A percentile compares a stretch with the other conserved stretches of the same genome.
Conservation (phyloP, 2,888 invertebrate genomes). For the Cynaeus angustus region DNA sequence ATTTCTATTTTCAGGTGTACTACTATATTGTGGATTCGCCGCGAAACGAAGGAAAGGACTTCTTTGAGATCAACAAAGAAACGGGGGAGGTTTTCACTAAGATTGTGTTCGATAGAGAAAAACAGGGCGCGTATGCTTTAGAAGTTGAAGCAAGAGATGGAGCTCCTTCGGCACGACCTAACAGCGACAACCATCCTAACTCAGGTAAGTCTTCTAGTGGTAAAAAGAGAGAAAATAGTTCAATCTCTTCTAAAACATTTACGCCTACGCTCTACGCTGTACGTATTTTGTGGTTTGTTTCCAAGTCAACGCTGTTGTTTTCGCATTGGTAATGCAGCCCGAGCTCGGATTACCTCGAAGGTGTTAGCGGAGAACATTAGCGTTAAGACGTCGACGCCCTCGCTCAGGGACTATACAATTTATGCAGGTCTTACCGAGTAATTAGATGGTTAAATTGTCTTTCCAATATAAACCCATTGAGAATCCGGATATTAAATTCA, state of each 20-base stretch:
- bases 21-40: constrained; percentile 95
- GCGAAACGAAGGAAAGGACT: constrained; percentile 94
- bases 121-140: constrained; percentile 97
- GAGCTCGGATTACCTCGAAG: constrained; percentile 41
- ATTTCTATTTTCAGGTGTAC: constrained; percentile 80
- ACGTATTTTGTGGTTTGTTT: constrained; percentile 17
- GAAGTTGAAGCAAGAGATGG: constrained; percentile 98
- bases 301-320: constrained; percentile 33
- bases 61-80: constrained; percentile 96
- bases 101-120: constrained; percentile 97
- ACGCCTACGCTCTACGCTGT: not conserved
- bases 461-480: constrained; percentile 30
- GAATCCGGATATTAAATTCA: constrained; percentile 30
- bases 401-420: constrained; percentile 43
- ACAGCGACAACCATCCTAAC: constrained; percentile 94
- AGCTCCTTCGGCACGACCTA: constrained; percentile 95
- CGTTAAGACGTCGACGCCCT: constrained; percentile 40
- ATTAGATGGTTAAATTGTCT: constrained; percentile 47
- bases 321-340: constrained; percentile 44
- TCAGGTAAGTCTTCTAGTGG: constrained; percentile 83
- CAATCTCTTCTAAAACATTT: not conserved
- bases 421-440: constrained; percentile 43
- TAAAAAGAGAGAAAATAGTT: not conserved
- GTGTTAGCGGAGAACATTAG: constrained; percentile 49
- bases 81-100: constrained; percentile 97